Evolutionary conservation across 2,888 invertebrate genomes (phyloP).

Genomic region (Nomada fabriciana): DNA sequence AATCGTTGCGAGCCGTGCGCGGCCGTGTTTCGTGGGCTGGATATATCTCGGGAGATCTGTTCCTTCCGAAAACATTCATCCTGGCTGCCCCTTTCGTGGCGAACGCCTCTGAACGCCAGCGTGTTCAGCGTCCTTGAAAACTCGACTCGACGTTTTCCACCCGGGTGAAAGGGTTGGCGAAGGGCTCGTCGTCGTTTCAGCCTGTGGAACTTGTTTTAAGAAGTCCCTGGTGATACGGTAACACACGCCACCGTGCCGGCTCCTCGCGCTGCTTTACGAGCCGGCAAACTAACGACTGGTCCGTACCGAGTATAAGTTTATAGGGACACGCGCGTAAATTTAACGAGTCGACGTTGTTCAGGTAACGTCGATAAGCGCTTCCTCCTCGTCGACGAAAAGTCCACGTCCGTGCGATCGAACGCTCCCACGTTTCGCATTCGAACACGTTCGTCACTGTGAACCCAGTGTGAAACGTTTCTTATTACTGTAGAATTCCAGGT

Average conservation of each 20-base stretch:
- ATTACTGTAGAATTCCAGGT: background rate
- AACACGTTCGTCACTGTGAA: constrained; percentile 5
- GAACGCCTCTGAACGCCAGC: constrained; percentile 8
- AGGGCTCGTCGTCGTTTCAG: background rate
- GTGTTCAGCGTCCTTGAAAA: constrained; percentile 69
- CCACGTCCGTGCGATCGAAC: no score
- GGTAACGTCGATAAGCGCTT: background rate
- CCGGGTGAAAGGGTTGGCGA: constrained; percentile 50
- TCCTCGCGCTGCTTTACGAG: constrained; percentile 35
- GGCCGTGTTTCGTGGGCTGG: constrained; percentile 55
- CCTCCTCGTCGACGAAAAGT: background rate
- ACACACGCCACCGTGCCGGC: constrained; percentile 13
- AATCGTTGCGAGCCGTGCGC: constrained; percentile 69
- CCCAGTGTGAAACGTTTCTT: background rate
- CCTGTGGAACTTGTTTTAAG: constrained; percentile 53
- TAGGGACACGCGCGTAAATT: constrained; percentile 20
- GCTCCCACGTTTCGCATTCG: no score
- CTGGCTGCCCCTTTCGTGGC: constrained; percentile 42
- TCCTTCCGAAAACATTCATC: constrained; percentile 69
- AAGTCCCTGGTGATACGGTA: constrained; percentile 44
- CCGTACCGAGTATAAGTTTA: constrained; percentile 30
- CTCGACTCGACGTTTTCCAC: constrained; percentile 61
- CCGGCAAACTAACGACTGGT: constrained; percentile 24
- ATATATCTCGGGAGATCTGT: constrained; percentile 56
- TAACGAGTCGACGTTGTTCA: background rate